Conservation (phyloP, 2,113 vertebrate species). For the Eleginops maclovinus region DNA sequence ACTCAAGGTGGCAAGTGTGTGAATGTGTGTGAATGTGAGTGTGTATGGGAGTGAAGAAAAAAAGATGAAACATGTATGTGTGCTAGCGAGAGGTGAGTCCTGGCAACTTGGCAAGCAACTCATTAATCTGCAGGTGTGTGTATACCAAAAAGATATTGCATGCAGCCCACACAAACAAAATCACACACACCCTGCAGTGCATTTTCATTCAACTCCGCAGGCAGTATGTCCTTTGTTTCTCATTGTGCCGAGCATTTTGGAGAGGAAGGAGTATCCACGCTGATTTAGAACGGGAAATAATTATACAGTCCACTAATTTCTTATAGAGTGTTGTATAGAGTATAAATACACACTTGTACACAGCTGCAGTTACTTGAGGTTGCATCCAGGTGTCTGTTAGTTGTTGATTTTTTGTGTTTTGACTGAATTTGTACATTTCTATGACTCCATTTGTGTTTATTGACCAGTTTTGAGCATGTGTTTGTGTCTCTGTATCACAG, state of each 20-base stretch:
- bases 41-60: not conserved
- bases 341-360: not conserved
- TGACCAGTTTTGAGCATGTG: not conserved
- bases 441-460: not conserved
- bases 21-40: conserved; percentile 3
- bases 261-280: conserved; percentile 47
- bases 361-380: not conserved
- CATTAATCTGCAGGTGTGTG: conserved; percentile 74
- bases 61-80: not conserved
- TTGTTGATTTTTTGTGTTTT: not conserved
- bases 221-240: conserved; percentile 68
- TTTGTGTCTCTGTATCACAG: not conserved
- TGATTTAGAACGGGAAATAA: conserved; percentile 52
- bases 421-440: not conserved
- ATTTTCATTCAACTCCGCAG: conserved; percentile 65
- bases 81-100: conserved; percentile 23
- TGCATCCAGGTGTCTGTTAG: not conserved
- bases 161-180: conserved; percentile 7
- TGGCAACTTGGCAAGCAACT: conserved; percentile 58
- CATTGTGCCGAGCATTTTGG: conserved; percentile 67
- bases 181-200: conserved; percentile 24
- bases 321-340: conserved; percentile 3
- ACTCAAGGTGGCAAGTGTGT: conserved; percentile 49
- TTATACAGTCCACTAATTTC: conserved; percentile 8
- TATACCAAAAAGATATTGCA: conserved; percentile 42